These are phyloP conservation scores for Erpobdella octoculata DNA, from an alignment of 2,888 invertebrate genomes.

Conservation along the genomic window DNA sequence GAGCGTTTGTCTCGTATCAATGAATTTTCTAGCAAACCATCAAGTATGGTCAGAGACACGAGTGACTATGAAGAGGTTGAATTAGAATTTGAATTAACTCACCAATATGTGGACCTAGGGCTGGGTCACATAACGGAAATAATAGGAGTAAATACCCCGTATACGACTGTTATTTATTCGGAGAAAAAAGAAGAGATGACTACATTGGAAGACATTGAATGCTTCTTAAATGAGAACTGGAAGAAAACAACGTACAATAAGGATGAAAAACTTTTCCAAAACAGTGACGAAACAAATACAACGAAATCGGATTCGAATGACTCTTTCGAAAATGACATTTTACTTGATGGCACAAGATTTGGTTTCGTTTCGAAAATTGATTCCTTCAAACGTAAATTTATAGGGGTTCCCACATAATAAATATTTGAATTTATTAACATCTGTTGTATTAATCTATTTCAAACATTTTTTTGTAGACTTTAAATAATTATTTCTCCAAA, in stretches of 20 bases:
- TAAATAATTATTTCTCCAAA: no score
- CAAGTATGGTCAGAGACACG: neutral
- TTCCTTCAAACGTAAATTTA: constrained; percentile 21
- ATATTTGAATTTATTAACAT: no score
- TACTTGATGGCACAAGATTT: constrained; percentile 16
- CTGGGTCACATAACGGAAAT: constrained; percentile 22
- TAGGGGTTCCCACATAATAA: neutral
- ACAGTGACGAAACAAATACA: neutral
- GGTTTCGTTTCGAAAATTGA: constrained; percentile 18
- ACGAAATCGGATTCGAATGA: neutral
- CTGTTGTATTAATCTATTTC: no score
- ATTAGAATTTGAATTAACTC: constrained; percentile 16
- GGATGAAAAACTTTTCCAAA: no score
- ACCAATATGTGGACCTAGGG: constrained; percentile 15
- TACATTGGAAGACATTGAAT: neutral
- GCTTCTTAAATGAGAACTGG: neutral
- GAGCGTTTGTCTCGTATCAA: neutral
- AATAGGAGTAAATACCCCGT: constrained; percentile 18
- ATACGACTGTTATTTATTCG: constrained; percentile 17
- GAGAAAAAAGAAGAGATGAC: constrained; percentile 9
- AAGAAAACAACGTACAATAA: neutral
- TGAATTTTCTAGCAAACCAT: neutral
- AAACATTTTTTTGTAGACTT: no score
- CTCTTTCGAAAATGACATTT: constrained; percentile 17
- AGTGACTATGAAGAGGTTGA: neutral